Conservation (phyloP, 1,140 invertebrate species). For the Habropoda laboriosa region DNA sequence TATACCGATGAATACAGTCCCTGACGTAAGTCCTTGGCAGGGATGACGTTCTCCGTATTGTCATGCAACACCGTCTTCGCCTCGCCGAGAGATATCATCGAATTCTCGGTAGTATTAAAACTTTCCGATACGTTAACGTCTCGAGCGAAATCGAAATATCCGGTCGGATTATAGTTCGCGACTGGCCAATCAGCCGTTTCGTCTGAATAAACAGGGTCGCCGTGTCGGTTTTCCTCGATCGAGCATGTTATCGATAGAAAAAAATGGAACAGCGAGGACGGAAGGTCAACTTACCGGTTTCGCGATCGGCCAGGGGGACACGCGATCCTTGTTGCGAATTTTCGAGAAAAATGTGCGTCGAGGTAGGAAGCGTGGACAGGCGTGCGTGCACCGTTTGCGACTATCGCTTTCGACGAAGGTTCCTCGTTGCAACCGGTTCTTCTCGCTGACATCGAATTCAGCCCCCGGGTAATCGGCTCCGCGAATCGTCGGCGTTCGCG, state of each 20-base stretch:
- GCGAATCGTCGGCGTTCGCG: constrained; percentile 24
- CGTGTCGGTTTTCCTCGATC: too few species aligned
- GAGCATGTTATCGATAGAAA: too few species aligned
- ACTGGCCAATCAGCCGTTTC: too few species aligned
- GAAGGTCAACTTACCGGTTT: too few species aligned
- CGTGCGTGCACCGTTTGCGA: constrained; percentile 18
- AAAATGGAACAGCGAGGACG: too few species aligned
- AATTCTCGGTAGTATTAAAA: constrained; percentile 27
- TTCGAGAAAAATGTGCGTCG: too few species aligned
- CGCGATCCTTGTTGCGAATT: not conserved
- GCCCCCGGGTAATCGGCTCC: constrained; percentile 23
- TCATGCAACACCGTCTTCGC: constrained; percentile 18
- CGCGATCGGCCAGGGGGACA: too few species aligned
- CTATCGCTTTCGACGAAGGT: constrained; percentile 65
- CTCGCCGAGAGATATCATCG: constrained; percentile 26
- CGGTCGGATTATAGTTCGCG: too few species aligned
- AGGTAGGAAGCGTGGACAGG: too few species aligned
- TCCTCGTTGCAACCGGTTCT: constrained; percentile 63
- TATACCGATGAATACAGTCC: constrained; percentile 38
- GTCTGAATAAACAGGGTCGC: too few species aligned
- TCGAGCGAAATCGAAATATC: not conserved
- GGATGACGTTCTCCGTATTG: constrained; percentile 33
- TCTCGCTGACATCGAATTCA: constrained; percentile 42
- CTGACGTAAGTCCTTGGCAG: constrained; percentile 28
- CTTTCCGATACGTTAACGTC: constrained; percentile 21